Percentiles rank a stretch among this genome's conserved stretches.
Evolutionary conservation across 2,888 invertebrate species (phyloP).

Genomic region (Tubiluchus corallicola): DNA sequence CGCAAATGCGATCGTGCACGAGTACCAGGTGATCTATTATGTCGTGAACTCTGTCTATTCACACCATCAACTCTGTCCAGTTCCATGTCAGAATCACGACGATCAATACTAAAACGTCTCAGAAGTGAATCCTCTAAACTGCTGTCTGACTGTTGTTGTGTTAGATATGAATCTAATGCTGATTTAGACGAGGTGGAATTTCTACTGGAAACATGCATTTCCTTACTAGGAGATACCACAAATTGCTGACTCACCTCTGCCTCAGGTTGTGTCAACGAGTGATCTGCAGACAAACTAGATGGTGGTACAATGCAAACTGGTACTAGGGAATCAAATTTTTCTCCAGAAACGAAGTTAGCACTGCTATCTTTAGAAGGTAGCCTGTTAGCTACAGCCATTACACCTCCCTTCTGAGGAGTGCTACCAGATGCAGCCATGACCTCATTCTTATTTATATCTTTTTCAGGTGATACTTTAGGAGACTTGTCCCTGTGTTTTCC

Average conservation of each 20-base stretch:
- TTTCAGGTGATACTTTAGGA: background rate
- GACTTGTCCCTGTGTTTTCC: background rate
- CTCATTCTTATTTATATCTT: conserved; percentile 3
- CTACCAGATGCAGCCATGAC: background rate
- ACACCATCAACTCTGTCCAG: background rate
- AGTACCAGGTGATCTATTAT: background rate
- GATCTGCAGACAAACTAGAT: too few relatives aligned
- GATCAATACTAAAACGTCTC: background rate
- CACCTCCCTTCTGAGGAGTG: too few relatives aligned
- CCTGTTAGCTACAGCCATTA: too few relatives aligned
- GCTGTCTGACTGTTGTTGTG: background rate
- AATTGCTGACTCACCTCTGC: too few relatives aligned
- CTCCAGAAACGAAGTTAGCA: background rate
- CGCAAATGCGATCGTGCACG: background rate
- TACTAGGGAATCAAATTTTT: too few relatives aligned
- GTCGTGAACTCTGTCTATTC: too few relatives aligned
- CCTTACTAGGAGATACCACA: too few relatives aligned
- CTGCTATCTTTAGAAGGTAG: background rate
- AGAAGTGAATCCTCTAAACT: too few relatives aligned
- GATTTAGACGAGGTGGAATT: too few relatives aligned
- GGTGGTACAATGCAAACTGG: too few relatives aligned
- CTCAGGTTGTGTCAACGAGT: background rate
- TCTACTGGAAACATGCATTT: too few relatives aligned
- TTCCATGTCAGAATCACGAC: background rate
- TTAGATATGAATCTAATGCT: too few relatives aligned